Evolutionary conservation across 2,888 invertebrate genomes (phyloP).

Genomic region (Melangyna quadrimaculata): DNA sequence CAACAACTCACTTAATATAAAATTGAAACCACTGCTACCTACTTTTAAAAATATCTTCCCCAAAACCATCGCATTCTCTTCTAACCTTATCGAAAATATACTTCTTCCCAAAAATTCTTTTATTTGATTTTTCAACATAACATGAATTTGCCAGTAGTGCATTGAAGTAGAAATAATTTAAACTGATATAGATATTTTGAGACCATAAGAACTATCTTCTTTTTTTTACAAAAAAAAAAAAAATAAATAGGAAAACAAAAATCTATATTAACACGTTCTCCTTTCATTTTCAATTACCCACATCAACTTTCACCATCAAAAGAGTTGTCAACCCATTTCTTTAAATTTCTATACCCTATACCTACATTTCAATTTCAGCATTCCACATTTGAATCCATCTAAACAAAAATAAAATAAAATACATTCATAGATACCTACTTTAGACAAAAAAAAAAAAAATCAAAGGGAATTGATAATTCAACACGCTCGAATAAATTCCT

Average conservation of each 20-base stretch:
- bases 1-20: too few species aligned
- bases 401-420: neutral
- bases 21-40: too few species aligned
- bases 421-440: too few species aligned
- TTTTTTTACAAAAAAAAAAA: neutral
- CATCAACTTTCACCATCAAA: slow-evolving; percentile 17
- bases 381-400: neutral
- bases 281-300: slow-evolving; percentile 30
- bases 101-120: neutral
- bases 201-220: neutral
- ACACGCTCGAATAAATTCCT: slow-evolving; percentile 49
- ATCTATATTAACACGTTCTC: neutral
- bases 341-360: slow-evolving; percentile 10
- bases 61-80: too few species aligned
- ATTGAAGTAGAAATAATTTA: neutral
- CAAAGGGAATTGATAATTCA: slow-evolving; percentile 28
- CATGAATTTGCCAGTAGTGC: neutral
- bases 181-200: slow-evolving; percentile 4
- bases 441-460: neutral
- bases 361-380: slow-evolving; percentile 45
- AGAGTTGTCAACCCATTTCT: slow-evolving; percentile 31
- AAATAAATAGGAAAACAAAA: neutral
- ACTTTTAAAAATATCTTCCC: too few species aligned
- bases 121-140: neutral
- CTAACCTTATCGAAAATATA: neutral